Base-by-base conservation (phyloP, 2,797 vertebrate genomes). In the Sus cebifrons region DNA sequence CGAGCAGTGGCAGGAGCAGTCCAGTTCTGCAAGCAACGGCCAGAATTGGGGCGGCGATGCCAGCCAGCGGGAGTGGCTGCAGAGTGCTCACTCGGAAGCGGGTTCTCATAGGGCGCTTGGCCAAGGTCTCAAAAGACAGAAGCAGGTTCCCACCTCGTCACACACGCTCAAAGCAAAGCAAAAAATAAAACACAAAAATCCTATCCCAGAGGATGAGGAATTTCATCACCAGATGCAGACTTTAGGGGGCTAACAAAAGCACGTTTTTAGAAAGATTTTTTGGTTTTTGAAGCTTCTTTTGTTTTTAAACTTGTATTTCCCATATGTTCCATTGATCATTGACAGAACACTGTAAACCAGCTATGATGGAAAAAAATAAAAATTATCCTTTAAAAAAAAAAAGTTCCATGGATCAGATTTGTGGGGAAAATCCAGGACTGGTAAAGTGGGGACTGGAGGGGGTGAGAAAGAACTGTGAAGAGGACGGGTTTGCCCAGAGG, bases 241-340 rank as follows among this genome's bases (percentile, higher is more conserved):
- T 36, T 65, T 20, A 36, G 12, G 21, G 17, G 23, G 21, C 18
- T 58, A 9, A 36, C n/a, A 17, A 44, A 23, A 65, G 54, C 54
- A 62, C 16, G 9, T 23, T 79, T 83, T 21, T 64, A 95, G 40
- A 54, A 58, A 65, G 27, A n/a, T 20, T 32, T 44, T 36, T 36
- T 36, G 36, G 36, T 29, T 81, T 82, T 56, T 36, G 32, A 70
- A 36, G 32, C 13, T 77, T 75, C 21, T 85, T 83, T 44, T 87
- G 58, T 36, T 81, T 86, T 54, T 85, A 86, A 74, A 95, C 36
- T 44, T 49, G 6, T 29, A 36, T 92, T 62, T 68, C 86, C 90
- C 36, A 36, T 36, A 36, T 36, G 36, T 36, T 36, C 36, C 36
- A 36, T 36, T 36, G 36, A 36, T 36, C 36, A 4, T 36, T 36